phyloP scores from a whole-genome alignment of 2,888 invertebrate genomes.

The Apoda limacodes region DNA sequence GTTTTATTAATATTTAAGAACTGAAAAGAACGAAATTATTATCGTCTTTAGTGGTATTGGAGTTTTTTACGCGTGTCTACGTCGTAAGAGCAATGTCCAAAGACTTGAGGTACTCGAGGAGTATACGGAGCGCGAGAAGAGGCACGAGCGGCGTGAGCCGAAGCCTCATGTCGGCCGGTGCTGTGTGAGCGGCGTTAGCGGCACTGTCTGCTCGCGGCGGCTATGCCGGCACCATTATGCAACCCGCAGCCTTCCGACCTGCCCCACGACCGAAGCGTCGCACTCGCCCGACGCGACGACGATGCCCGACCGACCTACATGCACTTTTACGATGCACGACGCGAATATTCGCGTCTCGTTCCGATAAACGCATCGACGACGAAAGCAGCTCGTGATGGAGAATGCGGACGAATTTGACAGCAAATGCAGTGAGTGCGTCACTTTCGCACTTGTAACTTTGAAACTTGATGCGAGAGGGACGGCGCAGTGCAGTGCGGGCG shows the following conservation, averaged over 20 bases:
- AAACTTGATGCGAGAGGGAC: constrained; percentile 50
- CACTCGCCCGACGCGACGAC: constrained; percentile 53
- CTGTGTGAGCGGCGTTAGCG: constrained; percentile 20
- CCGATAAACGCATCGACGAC: constrained; percentile 69
- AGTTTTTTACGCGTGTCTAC: constrained; percentile 18
- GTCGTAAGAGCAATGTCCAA: constrained; percentile 32
- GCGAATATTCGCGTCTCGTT: constrained; percentile 69
- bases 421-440: constrained; percentile 62
- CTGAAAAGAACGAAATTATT: too few relatives aligned
- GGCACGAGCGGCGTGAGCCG: constrained; percentile 42
- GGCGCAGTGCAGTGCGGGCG: constrained; percentile 44
- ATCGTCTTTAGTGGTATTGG: constrained; percentile 30
- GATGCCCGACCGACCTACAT: constrained; percentile 65
- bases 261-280: constrained; percentile 60
- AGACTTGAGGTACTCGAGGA: constrained; percentile 55
- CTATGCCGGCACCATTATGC: constrained; percentile 42
- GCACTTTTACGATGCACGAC: constrained; percentile 67
- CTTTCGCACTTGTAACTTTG: constrained; percentile 51
- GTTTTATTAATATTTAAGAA: too few relatives aligned
- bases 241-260: constrained; percentile 51
- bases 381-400: constrained; percentile 67
- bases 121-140: constrained; percentile 46
- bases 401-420: constrained; percentile 67
- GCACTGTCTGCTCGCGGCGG: constrained; percentile 22
- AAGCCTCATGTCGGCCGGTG: constrained; percentile 27